Base-by-base conservation (phyloP, 2,797 vertebrate species). In the Anomalospiza imberbis region DNA sequence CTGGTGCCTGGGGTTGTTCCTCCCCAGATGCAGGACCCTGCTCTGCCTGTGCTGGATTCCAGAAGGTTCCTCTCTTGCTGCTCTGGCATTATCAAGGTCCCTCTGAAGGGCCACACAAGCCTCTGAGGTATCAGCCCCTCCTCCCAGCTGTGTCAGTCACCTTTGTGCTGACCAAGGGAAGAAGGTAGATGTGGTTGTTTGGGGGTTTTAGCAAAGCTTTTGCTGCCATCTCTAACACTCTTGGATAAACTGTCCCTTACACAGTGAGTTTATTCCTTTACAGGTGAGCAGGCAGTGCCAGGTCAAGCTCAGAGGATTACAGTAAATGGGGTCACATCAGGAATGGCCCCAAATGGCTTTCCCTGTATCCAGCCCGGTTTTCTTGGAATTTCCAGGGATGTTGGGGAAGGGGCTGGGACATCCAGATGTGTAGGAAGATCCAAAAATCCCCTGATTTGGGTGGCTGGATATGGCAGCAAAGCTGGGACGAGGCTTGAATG, bases 41-140 rank as follows among this genome's bases (percentile, higher is more conserved):
- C 15, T 16, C 18, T 71, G 55, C 24, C 40, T 13, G 7, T 53
- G 28, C 15, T 54, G 44, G 13, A 32, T 71, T 78, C n/a, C 50
- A 71, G 42, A 50, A 63, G 18, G 44, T 44, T 50, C 66, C 66
- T 77, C 54, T 53, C 26, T 71, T 71, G 34, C 31, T 17, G 9
- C 34, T 40, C 25, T 84, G 20, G 44, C 14, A 10, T 5, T 51
- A 21, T 21, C 0, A 0, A 70, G 13, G 65, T 34, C 25, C 65
- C 65, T 70, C 48, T 47, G 63, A 54, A 47, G 47, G 12, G 21
- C 44, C 61, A 73, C 60, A 40, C 51, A 31, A 31, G 31, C 15
- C 54, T 60, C n/a, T 34, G 34, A 38, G 29, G 9, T 8, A 18
- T 31, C 45, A 34, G 38, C 63, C 29, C 13, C n/a, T 68, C 54